Percentiles rank a stretch among this genome's conserved stretches.
phyloP scores from a whole-genome alignment of 1,140 invertebrate species.

The Sycophila sp. region DNA sequence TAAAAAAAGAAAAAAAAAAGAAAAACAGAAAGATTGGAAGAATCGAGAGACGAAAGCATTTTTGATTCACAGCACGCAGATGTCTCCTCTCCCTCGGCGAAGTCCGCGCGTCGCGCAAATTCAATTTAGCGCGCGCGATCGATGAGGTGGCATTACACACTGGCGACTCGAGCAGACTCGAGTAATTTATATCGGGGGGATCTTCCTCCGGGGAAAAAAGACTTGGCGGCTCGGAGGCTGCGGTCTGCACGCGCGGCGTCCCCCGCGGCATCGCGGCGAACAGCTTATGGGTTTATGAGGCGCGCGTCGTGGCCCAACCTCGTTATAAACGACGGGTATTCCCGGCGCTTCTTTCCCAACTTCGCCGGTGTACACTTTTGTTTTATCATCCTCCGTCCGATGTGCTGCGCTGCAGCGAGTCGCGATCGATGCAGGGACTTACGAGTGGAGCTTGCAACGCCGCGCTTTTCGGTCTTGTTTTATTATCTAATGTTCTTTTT shows the following conservation, averaged over 20 bases:
- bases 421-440: slow-evolving; percentile 6
- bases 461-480: too few species aligned
- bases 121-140: slow-evolving; percentile 3
- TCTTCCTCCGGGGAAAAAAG: slow-evolving; percentile 2
- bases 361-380: slow-evolving; percentile 6
- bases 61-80: slow-evolving; percentile 7
- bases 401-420: neutral
- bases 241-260: neutral
- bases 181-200: too few species aligned
- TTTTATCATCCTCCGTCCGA: slow-evolving; percentile 16
- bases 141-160: too few species aligned
- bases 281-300: slow-evolving; percentile 29
- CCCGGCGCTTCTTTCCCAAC: neutral
- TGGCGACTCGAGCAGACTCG: too few species aligned
- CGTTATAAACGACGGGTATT: slow-evolving; percentile 12
- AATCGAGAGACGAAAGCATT: neutral
- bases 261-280: neutral
- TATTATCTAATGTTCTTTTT: too few species aligned
- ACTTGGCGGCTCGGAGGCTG: neutral
- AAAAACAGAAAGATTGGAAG: neutral
- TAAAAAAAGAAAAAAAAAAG: neutral
- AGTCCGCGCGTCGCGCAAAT: slow-evolving; percentile 3
- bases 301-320: neutral
- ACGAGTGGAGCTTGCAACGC: too few species aligned
- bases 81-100: neutral